Base-by-base conservation (phyloP, 2,113 vertebrate genomes). In the Penelope pileata region DNA sequence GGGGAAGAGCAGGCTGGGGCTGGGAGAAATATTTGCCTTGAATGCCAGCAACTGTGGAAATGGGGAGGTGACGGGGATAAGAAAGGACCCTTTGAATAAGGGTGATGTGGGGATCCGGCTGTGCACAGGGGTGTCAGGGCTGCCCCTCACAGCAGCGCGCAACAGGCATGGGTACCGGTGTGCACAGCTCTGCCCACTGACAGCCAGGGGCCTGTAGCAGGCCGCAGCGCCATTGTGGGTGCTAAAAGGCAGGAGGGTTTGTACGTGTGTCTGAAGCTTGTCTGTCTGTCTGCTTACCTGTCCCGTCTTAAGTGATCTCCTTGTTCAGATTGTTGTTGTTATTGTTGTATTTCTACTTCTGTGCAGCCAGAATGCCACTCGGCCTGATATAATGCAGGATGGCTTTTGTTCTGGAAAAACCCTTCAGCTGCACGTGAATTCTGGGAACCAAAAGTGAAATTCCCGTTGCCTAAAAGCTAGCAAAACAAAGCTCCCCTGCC, bases 11-110 rank as follows among this genome's bases (percentile, higher is more conserved):
- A 95, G 93, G 86, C 89, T 7, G 11, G 83, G 93, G 87, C 95
- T 95, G 95, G 94, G 94, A 96, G 96, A 97, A 97, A 95, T 97
- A 94, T 95, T 97, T 95, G 86, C 86, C 91, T 92, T 96, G 93
- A 97, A 97, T 97, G 88, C 88, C 56, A 50, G 88, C 53, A 95
- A 88, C 36, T 88, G 94, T 92, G 86, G 94, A 96, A 90, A 87
- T 94, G 92, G 83, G 83, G 90, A 91, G 74, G 78, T 64, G 86
- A 63, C 5, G 1, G 68, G 48, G 43, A 81, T 92, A 95, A 96
- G 95, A 96, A 96, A 96, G 72, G 73, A 86, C 91, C 88, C 90
- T 95, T 96, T 96, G 91, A 95, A 79, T 95, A 94, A 92, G 88
- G 76, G 50, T 51, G 94, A 96, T 83, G 85, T 88, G 63, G 86